A percentile compares a stretch with the other conserved stretches of the same genome.
Conservation (phyloP, 2,113 vertebrate genomes). For the Hydropotes inermis region DNA sequence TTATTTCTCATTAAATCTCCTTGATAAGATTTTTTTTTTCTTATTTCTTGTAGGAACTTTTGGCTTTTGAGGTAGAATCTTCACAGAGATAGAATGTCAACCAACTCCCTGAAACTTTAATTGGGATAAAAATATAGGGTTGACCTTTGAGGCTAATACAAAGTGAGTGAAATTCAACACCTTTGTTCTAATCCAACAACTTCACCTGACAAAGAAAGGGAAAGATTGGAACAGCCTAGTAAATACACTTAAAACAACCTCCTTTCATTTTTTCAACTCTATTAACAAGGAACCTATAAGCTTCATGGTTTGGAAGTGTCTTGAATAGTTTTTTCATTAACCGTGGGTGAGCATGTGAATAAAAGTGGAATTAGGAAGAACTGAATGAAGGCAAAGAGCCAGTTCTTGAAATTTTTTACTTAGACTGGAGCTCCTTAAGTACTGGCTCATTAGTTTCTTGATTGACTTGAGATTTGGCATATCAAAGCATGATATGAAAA, state of each 20-base stretch:
- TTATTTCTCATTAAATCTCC: neutral
- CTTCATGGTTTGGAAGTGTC: neutral
- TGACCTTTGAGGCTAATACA: neutral
- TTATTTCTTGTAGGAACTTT: neutral
- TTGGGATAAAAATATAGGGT: neutral
- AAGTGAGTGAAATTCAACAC: neutral
- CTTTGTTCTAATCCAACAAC: neutral
- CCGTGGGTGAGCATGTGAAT: neutral
- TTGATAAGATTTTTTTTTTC: neutral
- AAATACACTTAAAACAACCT: neutral
- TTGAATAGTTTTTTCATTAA: conserved; percentile 7
- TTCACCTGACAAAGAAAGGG: neutral
- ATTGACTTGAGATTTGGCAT: neutral
- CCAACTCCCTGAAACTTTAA: neutral
- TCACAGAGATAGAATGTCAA: neutral
- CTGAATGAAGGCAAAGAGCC: neutral
- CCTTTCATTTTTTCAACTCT: conserved; percentile 29
- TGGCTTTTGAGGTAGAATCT: neutral
- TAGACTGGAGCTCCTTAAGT: neutral
- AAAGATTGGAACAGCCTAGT: neutral
- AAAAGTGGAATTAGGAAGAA: conserved; percentile 1
- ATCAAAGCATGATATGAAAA: neutral
- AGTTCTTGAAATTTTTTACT: neutral
- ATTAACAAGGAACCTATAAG: neutral
- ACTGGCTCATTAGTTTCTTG: neutral